Evolutionary conservation across 2,113 vertebrate genomes (phyloP), one percentile per base, ranked within the genome.

Genomic region (Cepphus grylle): DNA sequence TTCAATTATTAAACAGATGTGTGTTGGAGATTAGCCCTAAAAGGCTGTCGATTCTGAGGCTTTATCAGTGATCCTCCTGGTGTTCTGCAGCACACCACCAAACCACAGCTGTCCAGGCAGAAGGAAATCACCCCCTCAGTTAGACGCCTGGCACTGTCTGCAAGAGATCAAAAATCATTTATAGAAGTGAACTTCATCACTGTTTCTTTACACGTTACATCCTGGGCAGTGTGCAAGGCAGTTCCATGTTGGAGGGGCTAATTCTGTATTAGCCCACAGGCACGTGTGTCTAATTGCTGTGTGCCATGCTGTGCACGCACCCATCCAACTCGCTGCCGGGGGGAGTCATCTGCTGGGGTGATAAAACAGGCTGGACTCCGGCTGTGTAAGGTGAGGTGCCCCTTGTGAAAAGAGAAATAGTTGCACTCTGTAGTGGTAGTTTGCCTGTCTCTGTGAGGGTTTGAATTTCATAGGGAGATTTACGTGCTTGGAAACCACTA

Each of bases 181-280:
- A 42, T 47, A 47, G 25, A 66, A 43, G 25, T 70, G 76, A 55
- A 61, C 4, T 82, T 73, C n/a, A 45, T 42, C 2, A 2, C 19
- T 42, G 8, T 19, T 90, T 36, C 25, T 77, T 70, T 56, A 26
- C 15, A 3, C 29, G 26, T 42, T 21, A 10, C 0, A 0, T 55
- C 40, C 63, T 45, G 7, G 6, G 47, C 49, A 42, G 22, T n/a
- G 70, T 53, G 27, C 49, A 49, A 82, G 30, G 49, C 38, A 90
- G 21, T 29, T 80, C 10, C 15, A 5, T 38, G 21, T 52, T 83
- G 76, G 40, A 66, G 36, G 38, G 34, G 18, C 34, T 50, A 20
- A 45, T 73, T 77, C 45, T 63, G 45, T 63, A 3, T 30, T 59
- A 72, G 67, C 30, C 27, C 66, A n/a, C 40, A 30, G 74, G 34